phyloP scores from a whole-genome alignment of 2,113 vertebrate genomes.

The Beaufortia kweichowensis region DNA sequence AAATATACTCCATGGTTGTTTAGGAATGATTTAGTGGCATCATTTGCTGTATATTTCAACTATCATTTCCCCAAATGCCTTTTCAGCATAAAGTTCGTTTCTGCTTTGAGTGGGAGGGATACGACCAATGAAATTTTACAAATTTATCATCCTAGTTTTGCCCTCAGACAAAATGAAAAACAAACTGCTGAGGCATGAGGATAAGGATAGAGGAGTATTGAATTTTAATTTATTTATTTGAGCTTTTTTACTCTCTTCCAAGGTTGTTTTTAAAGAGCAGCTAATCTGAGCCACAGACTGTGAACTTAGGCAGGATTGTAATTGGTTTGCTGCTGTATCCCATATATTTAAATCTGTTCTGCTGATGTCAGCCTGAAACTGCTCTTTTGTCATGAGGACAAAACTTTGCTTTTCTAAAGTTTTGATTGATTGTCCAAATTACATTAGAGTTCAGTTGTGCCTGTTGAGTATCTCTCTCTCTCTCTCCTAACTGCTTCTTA shows the following conservation, averaged over 20 bases:
- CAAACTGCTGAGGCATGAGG: conserved; percentile 60
- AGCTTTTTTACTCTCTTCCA: conserved; percentile 13
- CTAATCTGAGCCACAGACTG: conserved; percentile 36
- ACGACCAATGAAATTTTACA: conserved; percentile 25
- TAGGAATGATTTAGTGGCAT: conserved; percentile 46
- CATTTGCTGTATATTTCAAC: conserved; percentile 13
- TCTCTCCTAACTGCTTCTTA: neutral
- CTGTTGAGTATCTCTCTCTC: neutral
- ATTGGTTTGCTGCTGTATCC: conserved; percentile 52
- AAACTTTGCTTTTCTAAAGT: neutral
- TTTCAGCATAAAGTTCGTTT: conserved; percentile 36
- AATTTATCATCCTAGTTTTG: conserved; percentile 36
- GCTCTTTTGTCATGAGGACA: neutral
- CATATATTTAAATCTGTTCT: conserved; percentile 45
- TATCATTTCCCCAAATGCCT: conserved; percentile 35
- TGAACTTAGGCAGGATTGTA: conserved; percentile 43
- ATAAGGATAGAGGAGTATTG: conserved; percentile 49
- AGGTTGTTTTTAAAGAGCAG: conserved; percentile 42
- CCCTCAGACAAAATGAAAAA: conserved; percentile 30
- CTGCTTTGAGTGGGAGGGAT: neutral
- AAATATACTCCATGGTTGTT: conserved; percentile 32
- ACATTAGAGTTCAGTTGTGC: neutral
- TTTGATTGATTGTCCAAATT: neutral
- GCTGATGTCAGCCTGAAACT: conserved; percentile 36
- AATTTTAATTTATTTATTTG: conserved; percentile 49